phyloP scores from a whole-genome alignment of 2,113 vertebrate species.

The Pollimyrus isidori region DNA sequence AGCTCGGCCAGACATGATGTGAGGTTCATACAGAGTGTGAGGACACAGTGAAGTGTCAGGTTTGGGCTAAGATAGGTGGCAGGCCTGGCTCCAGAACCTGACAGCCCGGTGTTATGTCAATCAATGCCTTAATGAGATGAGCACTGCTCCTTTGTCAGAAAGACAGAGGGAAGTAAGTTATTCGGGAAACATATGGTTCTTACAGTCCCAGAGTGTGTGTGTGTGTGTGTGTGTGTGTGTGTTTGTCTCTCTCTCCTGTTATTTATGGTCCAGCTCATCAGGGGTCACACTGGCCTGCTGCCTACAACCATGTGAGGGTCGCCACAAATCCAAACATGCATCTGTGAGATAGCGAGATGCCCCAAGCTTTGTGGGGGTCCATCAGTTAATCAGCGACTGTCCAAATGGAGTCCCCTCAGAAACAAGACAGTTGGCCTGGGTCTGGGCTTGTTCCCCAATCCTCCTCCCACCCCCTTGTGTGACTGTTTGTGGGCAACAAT shows the following conservation, averaged over 20 bases:
- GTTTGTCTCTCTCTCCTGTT: neutral
- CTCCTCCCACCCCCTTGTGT: neutral
- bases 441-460: neutral
- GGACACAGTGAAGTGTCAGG: neutral
- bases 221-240: no score
- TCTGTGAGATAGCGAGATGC: neutral
- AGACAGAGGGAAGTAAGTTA: neutral
- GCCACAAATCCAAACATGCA: neutral
- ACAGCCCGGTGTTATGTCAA: neutral
- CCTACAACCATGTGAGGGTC: no score
- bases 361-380: neutral
- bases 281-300: no score
- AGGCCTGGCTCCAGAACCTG: neutral
- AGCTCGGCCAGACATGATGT: neutral
- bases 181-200: neutral
- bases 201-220: neutral
- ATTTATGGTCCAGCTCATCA: no score
- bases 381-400: neutral
- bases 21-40: neutral
- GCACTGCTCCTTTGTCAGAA: neutral
- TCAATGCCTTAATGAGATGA: neutral
- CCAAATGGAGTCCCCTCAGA: neutral
- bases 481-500: neutral
- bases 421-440: neutral
- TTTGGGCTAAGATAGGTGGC: neutral